Percentiles rank a stretch among this genome's conserved stretches.
phyloP scores from a whole-genome alignment of 2,113 vertebrate species.

The Xiphophorus couchianus region DNA sequence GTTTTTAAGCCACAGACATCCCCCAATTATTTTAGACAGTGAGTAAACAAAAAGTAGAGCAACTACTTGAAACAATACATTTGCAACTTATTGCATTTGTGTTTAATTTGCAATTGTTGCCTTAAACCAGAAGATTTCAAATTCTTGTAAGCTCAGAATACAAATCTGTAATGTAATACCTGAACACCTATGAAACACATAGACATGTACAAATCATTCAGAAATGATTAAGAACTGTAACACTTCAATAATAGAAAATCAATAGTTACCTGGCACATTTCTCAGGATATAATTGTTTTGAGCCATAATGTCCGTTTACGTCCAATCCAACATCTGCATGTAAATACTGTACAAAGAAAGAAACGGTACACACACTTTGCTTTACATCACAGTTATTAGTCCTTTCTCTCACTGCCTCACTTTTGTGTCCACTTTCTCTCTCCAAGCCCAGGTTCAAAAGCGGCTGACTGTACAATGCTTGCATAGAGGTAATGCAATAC shows the following conservation, averaged over 20 bases:
- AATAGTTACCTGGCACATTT: constrained; percentile 62
- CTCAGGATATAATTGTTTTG: constrained; percentile 39
- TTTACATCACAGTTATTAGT: constrained; percentile 6
- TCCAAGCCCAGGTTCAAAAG: constrained; percentile 25
- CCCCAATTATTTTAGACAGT: constrained; percentile 45
- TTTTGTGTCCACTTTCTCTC: constrained; percentile 7
- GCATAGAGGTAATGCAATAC: constrained; percentile 70
- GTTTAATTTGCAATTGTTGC: background rate
- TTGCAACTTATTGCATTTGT: background rate
- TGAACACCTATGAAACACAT: background rate
- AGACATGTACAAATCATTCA: background rate
- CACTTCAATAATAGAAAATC: constrained; percentile 3
- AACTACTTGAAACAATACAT: background rate
- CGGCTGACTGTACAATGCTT: constrained; percentile 59
- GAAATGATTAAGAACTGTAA: background rate
- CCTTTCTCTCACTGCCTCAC: constrained; percentile 14
- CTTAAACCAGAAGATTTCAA: background rate
- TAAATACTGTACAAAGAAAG: constrained; percentile 22
- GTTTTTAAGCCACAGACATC: constrained; percentile 49
- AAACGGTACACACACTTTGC: background rate
- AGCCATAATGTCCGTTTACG: constrained; percentile 41
- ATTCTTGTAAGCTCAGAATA: background rate
- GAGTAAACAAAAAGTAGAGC: constrained; percentile 28
- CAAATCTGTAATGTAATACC: background rate
- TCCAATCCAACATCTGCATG: constrained; percentile 23